Evolutionary conservation across 64 coral and sea anemone species (phyloP), one percentile per base, ranked within the genome.

Genomic region (Actinia equina): DNA sequence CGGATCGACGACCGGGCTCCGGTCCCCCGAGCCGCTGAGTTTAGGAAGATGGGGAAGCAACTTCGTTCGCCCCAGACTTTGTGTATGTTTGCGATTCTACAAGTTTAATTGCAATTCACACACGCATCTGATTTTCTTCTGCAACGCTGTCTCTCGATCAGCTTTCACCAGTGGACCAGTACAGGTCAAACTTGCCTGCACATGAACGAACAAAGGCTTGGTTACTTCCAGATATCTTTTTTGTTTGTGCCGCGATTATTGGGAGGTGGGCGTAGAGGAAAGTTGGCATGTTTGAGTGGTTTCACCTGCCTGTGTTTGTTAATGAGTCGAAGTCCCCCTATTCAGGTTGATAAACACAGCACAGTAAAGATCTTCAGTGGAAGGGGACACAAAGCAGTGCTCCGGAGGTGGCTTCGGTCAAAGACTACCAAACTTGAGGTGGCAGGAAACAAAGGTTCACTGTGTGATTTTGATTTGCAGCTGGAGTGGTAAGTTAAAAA

Each of bases 61-160:
- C n/a, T n/a, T n/a, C n/a, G n/a, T n/a, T n/a, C n/a, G n/a, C n/a
- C n/a, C n/a, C n/a, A n/a, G n/a, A n/a, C n/a, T n/a, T n/a, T n/a
- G n/a, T n/a, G n/a, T n/a, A n/a, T n/a, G n/a, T n/a, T n/a, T n/a
- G n/a, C n/a, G n/a, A n/a, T n/a, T n/a, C n/a, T n/a, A n/a, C n/a
- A n/a, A n/a, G n/a, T n/a, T n/a, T n/a, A n/a, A n/a, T n/a, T n/a
- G n/a, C n/a, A n/a, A n/a, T n/a, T n/a, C n/a, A n/a, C n/a, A n/a
- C n/a, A n/a, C n/a, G n/a, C n/a, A n/a, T n/a, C n/a, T 59, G 83
- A 85, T 54, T 85, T 85, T 56, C 83, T 85, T n/a, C 20, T 85
- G 83, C 52, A 85, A 85, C 14, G 59, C 83, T 0, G 41, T 85
- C 52, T 63, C 83, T 85, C 56, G 22, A 17, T 7, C 43, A 15